Evolutionary conservation across 2,888 invertebrate species (phyloP), one percentile per base, ranked within the genome.

Genomic region (Norana najaformis): DNA sequence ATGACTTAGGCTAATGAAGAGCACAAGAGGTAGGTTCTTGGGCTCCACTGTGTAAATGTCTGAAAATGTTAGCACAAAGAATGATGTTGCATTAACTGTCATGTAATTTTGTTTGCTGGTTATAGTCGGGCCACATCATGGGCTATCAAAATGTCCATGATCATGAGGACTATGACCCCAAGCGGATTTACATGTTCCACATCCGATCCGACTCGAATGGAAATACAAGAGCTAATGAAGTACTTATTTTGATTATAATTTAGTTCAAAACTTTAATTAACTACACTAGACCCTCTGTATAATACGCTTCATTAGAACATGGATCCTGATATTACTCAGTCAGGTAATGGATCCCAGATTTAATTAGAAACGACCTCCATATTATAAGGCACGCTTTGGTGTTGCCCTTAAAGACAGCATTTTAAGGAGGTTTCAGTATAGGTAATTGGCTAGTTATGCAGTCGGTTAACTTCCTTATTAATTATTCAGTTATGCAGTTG

Each of bases 181-280:
- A 91, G 30, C 95, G 96, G 0, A 96, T 96, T 47, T 97, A 97
- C 92, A 95, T 98, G 90, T 93, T 92, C 90, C 97, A 97, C 94
- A 96, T 98, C 47, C 96, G 97, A 90, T 98, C 98, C 0, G 97
- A 97, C 53, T 96, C 96, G 6, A 95, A 96, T 20, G 96, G 96
- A 93, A 96, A 96, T 92, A 96, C 96, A n/a, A 96, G 96, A 95
- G 97, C 97, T 0, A 95, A 96, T 30, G 96, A 97, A 95, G 96
- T 96, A n/a, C 30, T 69, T 69, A 69, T 69, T n/a, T 69, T 69
- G 69, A 69, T n/a, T n/a, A 30, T 69, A 0, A n/a, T 69, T 30
- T 69, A 30, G 11, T 69, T n/a, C n/a, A 3, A 16, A 69, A 69
- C 69, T 30, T n/a, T 69, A n/a, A 69, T n/a, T 69, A n/a, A 69